A percentile compares a stretch with the other conserved stretches of the same genome.
phyloP scores from a whole-genome alignment of 2,797 vertebrate species.

The Geotria australis region DNA sequence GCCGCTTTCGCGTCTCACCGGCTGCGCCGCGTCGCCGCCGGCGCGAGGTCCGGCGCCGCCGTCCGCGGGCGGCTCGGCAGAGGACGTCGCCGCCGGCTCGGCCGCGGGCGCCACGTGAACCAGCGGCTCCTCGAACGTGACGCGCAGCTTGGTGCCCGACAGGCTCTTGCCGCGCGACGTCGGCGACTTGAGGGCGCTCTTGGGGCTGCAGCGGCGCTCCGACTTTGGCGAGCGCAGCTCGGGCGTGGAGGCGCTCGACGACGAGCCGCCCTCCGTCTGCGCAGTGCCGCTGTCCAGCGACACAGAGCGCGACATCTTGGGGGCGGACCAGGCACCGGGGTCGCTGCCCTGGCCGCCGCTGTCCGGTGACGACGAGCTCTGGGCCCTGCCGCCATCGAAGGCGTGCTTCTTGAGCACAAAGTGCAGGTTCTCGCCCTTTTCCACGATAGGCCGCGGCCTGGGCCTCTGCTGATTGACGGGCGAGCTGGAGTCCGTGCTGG shows the following conservation, averaged over 20 bases:
- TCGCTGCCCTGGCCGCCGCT: conserved; percentile 49
- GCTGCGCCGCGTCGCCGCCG: no score
- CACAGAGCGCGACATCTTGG: conserved; percentile 9
- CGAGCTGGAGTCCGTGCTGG: conserved; percentile 36
- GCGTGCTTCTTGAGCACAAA: conserved; percentile 37
- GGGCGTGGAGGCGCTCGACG: background rate
- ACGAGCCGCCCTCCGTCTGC: conserved; percentile 30
- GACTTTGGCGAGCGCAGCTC: background rate
- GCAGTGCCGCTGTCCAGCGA: conserved; percentile 9
- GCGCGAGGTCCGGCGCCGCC: no score
- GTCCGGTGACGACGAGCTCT: conserved; percentile 38
- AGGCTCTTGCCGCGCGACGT: conserved; percentile 69
- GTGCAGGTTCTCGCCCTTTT: conserved; percentile 31
- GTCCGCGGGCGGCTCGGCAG: background rate
- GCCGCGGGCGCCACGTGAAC: conserved; percentile 30
- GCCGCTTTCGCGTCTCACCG: no score
- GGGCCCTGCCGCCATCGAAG: conserved; percentile 20
- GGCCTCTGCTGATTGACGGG: conserved; percentile 27
- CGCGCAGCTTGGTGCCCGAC: conserved; percentile 68
- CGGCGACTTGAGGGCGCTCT: conserved; percentile 87
- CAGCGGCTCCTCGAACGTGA: conserved; percentile 80
- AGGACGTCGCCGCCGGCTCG: background rate
- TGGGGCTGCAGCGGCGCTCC: conserved; percentile 24
- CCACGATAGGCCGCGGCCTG: conserved; percentile 40
- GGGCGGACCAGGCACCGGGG: conserved; percentile 13